Base-by-base conservation (phyloP, 2,113 vertebrate species). In the Electrona antarctica region DNA sequence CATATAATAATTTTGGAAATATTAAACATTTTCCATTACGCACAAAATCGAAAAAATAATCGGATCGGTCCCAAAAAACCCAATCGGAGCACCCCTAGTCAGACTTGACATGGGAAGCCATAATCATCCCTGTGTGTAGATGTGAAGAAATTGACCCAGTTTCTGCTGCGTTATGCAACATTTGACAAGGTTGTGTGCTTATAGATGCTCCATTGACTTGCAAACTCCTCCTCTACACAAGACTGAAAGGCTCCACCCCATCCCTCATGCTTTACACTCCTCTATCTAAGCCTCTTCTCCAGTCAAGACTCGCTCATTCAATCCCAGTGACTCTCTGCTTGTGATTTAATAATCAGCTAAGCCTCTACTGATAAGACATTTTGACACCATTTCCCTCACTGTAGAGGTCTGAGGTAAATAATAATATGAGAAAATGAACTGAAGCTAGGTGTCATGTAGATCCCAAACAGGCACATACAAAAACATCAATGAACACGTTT, bases 121-220 rank as follows among this genome's bases (percentile, higher is more conserved):
- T 66, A 73, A 69, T 72, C 75, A 62, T 77, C 48, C 67, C 68
- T 68, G 56, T 49, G 59, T 69, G 77, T 72, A 69, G 69, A 75
- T 13, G 67, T 76, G 79, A 58, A 60, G 21, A 77, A 67, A 67
- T 60, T 88, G 85, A 78, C 87, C 84, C 69, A 83, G 52, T 87
- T 92, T 75, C 33, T 80, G 33, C 50, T 67, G 46, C 0, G 47
- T 89, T 92, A 85, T 6, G 61, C 81, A 92, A 91, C 80, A 86
- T 83, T 81, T 87, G 79, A 77, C 84, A 78, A 49, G 74, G 79
- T 76, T 21, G 8, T 69, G 51, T 76, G 21, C 69, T 80, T 46
- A 46, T 77, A 73, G 81, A 81, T 59, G 67, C 80, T 77, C 52
- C 74, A 45, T 7, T 61, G 77, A 67, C 69, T 60, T 60, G 79